phyloP scores from a whole-genome alignment of 2,113 vertebrate species.

The Rana temporaria region DNA sequence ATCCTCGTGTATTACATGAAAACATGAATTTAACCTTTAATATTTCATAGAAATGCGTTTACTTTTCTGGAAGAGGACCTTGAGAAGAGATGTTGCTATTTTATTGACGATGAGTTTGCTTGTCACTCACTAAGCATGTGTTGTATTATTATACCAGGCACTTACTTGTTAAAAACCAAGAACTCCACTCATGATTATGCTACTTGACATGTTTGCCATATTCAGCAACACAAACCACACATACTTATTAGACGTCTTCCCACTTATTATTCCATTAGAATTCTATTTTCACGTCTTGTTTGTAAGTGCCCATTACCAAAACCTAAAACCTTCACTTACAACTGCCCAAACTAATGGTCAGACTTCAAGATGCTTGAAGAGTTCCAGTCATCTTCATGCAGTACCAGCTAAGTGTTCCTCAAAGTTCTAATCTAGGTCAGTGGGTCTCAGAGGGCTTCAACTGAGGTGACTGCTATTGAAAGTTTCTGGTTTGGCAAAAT shows the following conservation, averaged over 20 bases:
- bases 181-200: slow-evolving; percentile 21
- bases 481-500: no score
- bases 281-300: neutral
- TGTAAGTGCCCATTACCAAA: neutral
- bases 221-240: slow-evolving; percentile 17
- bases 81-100: neutral
- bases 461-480: no score
- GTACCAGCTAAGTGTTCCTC: no score
- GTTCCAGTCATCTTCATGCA: no score
- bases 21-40: no score
- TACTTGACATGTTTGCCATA: slow-evolving; percentile 24
- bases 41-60: neutral
- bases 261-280: neutral
- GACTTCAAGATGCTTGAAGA: neutral
- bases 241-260: neutral
- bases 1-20: no score
- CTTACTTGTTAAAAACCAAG: slow-evolving; percentile 23
- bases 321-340: neutral
- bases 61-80: slow-evolving; percentile 9
- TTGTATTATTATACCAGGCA: slow-evolving; percentile 24
- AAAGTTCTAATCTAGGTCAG: no score
- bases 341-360: neutral
- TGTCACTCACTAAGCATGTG: neutral
- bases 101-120: neutral
- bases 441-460: no score